These are phyloP conservation scores for Mormyrops boulengeri DNA, from an alignment of 2,797 vertebrate species.

Conservation along the genomic window DNA sequence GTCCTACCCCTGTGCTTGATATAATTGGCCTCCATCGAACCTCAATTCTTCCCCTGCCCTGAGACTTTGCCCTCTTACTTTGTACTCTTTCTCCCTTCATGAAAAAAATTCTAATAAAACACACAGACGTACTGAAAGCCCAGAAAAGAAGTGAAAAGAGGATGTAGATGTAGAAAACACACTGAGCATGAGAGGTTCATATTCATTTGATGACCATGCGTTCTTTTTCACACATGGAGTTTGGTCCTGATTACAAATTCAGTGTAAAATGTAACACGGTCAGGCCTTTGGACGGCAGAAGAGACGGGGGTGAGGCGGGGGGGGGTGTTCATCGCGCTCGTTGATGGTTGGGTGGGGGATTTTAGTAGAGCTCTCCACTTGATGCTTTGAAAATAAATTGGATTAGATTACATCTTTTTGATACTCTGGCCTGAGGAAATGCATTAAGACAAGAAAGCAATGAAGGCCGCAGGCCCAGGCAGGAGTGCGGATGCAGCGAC, in stretches of 20 bases:
- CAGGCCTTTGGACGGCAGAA: background rate
- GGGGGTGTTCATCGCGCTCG: background rate
- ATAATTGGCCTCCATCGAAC: slow-evolving; percentile 3
- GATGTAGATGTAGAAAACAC: background rate
- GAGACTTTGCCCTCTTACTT: background rate
- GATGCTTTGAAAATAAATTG: slow-evolving; percentile 28
- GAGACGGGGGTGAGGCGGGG: background rate
- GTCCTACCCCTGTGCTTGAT: background rate
- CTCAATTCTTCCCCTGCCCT: background rate
- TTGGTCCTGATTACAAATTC: background rate
- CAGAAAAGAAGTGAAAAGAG: background rate
- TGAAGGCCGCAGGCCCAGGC: background rate
- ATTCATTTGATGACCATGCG: background rate
- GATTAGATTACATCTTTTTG: slow-evolving; percentile 28
- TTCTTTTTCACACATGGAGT: background rate
- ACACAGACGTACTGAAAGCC: background rate
- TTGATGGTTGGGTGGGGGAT: background rate
- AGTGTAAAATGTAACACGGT: background rate
- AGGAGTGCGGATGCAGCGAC: background rate
- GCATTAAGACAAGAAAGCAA: slow-evolving; percentile 20
- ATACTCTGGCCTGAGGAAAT: slow-evolving; percentile 22
- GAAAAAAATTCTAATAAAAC: background rate
- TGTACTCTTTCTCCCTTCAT: background rate
- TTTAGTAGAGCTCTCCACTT: slow-evolving; percentile 6
- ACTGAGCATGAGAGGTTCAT: background rate